Conservation (phyloP, 2,113 vertebrate species). For the Myrmophylax atrothorax region DNA sequence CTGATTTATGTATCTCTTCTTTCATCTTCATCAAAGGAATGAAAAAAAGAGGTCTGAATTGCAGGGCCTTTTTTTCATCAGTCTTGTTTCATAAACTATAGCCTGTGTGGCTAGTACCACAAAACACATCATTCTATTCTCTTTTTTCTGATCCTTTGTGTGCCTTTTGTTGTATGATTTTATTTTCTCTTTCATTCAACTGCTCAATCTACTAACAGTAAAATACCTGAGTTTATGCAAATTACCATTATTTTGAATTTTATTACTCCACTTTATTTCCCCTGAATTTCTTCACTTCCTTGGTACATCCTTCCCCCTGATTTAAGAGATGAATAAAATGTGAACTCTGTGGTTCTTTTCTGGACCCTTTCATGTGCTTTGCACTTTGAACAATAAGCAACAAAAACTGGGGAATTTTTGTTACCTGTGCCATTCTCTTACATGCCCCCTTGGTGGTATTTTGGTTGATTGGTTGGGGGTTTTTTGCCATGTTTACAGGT, state of each 20-base stretch:
- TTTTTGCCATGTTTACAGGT: background rate
- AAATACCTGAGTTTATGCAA: constrained; percentile 22
- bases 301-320: constrained; percentile 10
- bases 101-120: background rate
- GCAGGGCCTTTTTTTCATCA: background rate
- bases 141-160: background rate
- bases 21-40: background rate
- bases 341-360: background rate
- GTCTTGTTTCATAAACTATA: background rate
- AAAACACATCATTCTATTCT: background rate
- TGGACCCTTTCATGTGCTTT: background rate
- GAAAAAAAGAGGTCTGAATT: background rate
- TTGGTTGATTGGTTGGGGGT: background rate
- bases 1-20: background rate
- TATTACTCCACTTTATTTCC: constrained; percentile 27
- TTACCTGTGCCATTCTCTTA: background rate
- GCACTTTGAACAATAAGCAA: background rate
- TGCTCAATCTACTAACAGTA: background rate
- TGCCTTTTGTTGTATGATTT: background rate
- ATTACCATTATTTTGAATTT: constrained; percentile 16
- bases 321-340: background rate
- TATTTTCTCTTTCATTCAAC: background rate
- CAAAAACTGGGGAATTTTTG: background rate
- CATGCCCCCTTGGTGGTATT: background rate
- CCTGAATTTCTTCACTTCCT: constrained; percentile 37